phyloP scores from a whole-genome alignment of 2,888 invertebrate genomes.

The Willowsia nigromaculata region DNA sequence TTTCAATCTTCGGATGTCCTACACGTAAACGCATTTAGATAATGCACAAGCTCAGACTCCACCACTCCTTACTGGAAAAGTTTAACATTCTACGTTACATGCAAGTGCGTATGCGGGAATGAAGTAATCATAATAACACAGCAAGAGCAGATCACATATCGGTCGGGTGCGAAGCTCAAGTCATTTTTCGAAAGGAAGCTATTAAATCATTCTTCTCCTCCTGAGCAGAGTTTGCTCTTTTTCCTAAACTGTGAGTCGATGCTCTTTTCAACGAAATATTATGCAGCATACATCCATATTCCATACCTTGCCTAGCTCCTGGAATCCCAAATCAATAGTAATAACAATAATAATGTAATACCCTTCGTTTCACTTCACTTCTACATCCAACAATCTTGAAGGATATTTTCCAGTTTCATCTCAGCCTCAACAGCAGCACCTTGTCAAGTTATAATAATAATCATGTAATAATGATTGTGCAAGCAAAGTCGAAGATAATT shows the following conservation, averaged over 20 bases:
- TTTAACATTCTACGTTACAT: not conserved
- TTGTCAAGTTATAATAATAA: slow-evolving; percentile 61
- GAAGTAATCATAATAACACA: slow-evolving; percentile 58
- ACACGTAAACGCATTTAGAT: not conserved
- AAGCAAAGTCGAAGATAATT: slow-evolving; percentile 8
- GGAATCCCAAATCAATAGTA: slow-evolving; percentile 39
- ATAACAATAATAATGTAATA: not conserved
- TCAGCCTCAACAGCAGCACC: slow-evolving; percentile 50
- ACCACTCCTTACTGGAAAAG: slow-evolving; percentile 1
- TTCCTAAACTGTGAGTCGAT: not conserved
- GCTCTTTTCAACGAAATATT: not conserved
- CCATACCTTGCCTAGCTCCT: not conserved
- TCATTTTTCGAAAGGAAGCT: slow-evolving; percentile 65
- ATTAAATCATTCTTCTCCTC: slow-evolving; percentile 65
- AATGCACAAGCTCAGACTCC: not conserved
- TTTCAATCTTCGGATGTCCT: slow-evolving; percentile 27
- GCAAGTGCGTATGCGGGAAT: slow-evolving; percentile 19
- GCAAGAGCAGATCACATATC: slow-evolving; percentile 36
- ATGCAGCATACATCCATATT: not conserved
- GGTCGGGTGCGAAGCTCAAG: slow-evolving; percentile 62
- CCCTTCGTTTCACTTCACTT: not conserved
- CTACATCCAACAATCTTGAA: not conserved
- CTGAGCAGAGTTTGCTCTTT: slow-evolving; percentile 8
- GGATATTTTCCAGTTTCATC: slow-evolving; percentile 22
- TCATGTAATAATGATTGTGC: slow-evolving; percentile 54